These are phyloP conservation scores for Schizothorax lantsangensis DNA, from an alignment of 2,797 vertebrate genomes.

Conservation along the genomic window DNA sequence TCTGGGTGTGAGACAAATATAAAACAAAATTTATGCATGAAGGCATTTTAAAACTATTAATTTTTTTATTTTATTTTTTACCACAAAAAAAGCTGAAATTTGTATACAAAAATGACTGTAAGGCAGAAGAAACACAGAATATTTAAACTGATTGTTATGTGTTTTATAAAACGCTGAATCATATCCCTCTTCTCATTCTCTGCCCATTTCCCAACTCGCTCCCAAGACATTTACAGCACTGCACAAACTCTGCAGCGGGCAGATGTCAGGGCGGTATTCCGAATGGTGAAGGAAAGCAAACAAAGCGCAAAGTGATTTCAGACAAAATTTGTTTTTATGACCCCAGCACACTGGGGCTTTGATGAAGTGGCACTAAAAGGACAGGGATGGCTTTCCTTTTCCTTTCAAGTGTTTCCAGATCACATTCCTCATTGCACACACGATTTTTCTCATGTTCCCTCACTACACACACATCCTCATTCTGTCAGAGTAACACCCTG, in stretches of 20 bases:
- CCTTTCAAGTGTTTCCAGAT: conserved; percentile 35
- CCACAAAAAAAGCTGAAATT: background rate
- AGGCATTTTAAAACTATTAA: background rate
- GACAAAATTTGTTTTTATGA: conserved; percentile 67
- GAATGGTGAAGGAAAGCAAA: conserved; percentile 59
- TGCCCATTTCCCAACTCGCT: conserved; percentile 45
- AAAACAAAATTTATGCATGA: background rate
- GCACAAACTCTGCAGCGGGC: conserved; percentile 48
- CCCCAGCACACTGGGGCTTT: conserved; percentile 63
- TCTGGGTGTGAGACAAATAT: background rate
- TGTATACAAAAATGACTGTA: background rate
- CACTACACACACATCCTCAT: background rate
- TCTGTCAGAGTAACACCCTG: conserved; percentile 21
- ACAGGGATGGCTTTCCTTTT: conserved; percentile 65
- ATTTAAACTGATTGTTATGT: conserved; percentile 57
- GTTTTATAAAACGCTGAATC: conserved; percentile 61
- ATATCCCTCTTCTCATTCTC: conserved; percentile 38
- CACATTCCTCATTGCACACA: conserved; percentile 43
- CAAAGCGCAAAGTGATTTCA: conserved; percentile 54
- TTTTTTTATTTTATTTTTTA: background rate
- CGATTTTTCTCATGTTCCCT: conserved; percentile 6
- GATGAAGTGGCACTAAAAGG: conserved; percentile 60
- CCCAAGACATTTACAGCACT: conserved; percentile 55
- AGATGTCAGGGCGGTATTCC: conserved; percentile 49
- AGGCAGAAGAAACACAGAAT: conserved; percentile 17